A percentile compares a stretch with the other conserved stretches of the same genome.
Evolutionary conservation across 2,113 vertebrate genomes (phyloP).

Genomic region (Fregetta grallaria): DNA sequence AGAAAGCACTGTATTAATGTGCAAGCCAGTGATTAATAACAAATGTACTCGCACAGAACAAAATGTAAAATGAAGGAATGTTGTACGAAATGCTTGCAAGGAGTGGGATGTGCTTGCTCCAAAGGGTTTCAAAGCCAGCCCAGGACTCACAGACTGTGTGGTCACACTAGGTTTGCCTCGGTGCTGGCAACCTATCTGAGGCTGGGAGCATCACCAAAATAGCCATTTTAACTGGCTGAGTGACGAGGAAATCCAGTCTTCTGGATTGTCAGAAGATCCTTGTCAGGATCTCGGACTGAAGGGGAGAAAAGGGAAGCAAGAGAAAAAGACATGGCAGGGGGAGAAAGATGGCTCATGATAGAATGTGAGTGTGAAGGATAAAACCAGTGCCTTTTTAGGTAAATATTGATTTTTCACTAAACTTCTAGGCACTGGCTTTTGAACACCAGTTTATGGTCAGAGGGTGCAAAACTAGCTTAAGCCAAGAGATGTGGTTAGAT

Average conservation of each 20-base stretch:
- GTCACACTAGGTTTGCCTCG: background rate
- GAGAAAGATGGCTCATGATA: background rate
- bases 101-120: conserved; percentile 29
- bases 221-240: conserved; percentile 1
- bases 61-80: conserved; percentile 52
- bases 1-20: conserved; percentile 51
- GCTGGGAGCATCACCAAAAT: background rate
- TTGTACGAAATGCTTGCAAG: background rate
- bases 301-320: background rate
- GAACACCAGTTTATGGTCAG: background rate
- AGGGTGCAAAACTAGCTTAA: background rate
- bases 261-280: background rate
- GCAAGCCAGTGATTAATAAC: conserved; percentile 61
- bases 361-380: background rate
- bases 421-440: background rate
- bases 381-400: background rate
- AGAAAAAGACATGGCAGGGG: background rate
- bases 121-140: background rate
- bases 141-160: conserved; percentile 14
- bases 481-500: background rate
- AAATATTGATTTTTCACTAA: background rate
- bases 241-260: background rate
- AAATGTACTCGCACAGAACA: conserved; percentile 61
- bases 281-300: background rate
- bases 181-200: background rate